phyloP scores from a whole-genome alignment of 1,140 invertebrate genomes.

The Hycleus phaleratus region DNA sequence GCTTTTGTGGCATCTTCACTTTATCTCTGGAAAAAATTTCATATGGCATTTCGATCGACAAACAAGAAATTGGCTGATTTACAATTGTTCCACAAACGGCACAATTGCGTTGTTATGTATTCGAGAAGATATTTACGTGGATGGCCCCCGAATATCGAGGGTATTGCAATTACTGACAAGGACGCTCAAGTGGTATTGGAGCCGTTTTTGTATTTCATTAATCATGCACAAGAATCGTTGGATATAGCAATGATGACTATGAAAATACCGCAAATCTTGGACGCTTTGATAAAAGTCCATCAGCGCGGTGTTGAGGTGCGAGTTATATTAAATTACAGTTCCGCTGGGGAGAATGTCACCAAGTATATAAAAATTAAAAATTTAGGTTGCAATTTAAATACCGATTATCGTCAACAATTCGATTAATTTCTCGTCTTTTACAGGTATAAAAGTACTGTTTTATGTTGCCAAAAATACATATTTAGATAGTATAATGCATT shows the following conservation, averaged over 20 bases:
- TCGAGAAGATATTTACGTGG: constrained; percentile 12
- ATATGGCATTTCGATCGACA: constrained; percentile 3
- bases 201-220: constrained; percentile 22
- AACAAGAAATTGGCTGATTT: constrained; percentile 9
- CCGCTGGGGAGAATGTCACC: no score
- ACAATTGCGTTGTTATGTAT: constrained; percentile 22
- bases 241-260: constrained; percentile 20
- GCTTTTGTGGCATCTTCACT: background rate
- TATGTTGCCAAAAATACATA: constrained; percentile 9
- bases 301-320: constrained; percentile 18
- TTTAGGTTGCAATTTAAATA: background rate
- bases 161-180: constrained; percentile 4
- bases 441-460: constrained; percentile 9
- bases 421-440: constrained; percentile 5
- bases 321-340: background rate
- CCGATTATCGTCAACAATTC: background rate
- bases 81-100: constrained; percentile 16
- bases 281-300: constrained; percentile 14
- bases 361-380: no score
- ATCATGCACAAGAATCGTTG: constrained; percentile 15
- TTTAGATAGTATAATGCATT: constrained; percentile 18
- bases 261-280: constrained; percentile 5
- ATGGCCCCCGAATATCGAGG: constrained; percentile 15
- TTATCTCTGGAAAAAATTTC: constrained; percentile 15
- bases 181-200: constrained; percentile 16